Base-by-base conservation (phyloP, 2,113 vertebrate genomes). In the Suricata suricatta region DNA sequence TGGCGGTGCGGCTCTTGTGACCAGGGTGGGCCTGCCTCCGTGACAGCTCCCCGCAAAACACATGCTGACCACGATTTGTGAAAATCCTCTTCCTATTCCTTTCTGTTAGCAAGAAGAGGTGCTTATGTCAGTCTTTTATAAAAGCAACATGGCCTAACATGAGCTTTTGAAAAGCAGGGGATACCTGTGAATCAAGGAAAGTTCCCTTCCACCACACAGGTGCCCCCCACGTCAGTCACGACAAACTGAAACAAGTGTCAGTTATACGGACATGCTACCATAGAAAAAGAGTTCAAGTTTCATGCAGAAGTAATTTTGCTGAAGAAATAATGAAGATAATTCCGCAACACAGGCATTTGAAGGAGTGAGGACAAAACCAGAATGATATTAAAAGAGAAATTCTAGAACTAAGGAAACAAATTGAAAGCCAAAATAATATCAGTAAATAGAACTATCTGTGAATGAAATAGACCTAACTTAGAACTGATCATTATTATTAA, bases 321-420 rank as follows among this genome's bases (percentile, higher is more conserved):
- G 9, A 88, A 64, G 63, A 95, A 79, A 71, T 63, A 90, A 82
- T 38, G 47, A 81, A 90, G n/a, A 25, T 86, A 74, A 50, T 76
- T 66, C 7, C 41, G 35, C 63, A 88, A 8, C 12, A 41, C 5
- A 60, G 11, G 17, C 19, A 1, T 95, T 89, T n/a, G 60, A 35
- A 72, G 38, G 4, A 63, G 35, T 66, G 79, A 63, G 52, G 66
- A 54, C n/a, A 81, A 44, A 71, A 71, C 60, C 4, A 86, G 27
- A 87, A 87, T 38, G 71, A 23, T 50, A 41, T 47, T 31, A 71
- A 54, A 68, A 74, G 33, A 74, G 31, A 41, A 54, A 44, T 54
- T 72, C 21, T 4, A 86, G n/a, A 93, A 74, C 7, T 66, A 72
- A 54, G 33, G 38, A 79, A 80, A 57, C 52, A 93, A 52, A 80